Percentiles rank a stretch among this genome's conserved stretches.
Conservation (phyloP, 1,140 invertebrate genomes). For the Trichonephila inaurata region DNA sequence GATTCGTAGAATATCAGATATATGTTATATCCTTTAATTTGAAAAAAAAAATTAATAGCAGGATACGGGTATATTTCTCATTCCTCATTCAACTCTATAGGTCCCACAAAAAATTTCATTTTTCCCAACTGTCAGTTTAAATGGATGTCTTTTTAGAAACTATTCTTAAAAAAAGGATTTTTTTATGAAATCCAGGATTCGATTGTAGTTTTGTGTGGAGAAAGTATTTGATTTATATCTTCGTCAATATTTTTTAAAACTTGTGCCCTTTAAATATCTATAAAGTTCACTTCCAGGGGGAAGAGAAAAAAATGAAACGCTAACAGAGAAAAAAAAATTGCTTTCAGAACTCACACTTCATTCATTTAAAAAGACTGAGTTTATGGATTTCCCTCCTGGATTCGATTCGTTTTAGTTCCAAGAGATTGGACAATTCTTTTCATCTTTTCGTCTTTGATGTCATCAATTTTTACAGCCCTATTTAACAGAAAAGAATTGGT, state of each 20-base stretch:
- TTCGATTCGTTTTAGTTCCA: not conserved
- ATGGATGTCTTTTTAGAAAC: not conserved
- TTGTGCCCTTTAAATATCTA: conserved; percentile 3
- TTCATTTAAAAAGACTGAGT: conserved; percentile 11
- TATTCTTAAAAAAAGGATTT: not conserved
- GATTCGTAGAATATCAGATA: too few species aligned
- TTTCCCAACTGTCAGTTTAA: too few species aligned
- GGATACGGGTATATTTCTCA: too few species aligned
- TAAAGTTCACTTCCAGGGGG: not conserved
- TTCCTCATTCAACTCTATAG: too few species aligned
- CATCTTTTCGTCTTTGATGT: not conserved
- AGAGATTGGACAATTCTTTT: not conserved
- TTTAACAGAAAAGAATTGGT: conserved; percentile 2
- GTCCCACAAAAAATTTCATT: too few species aligned
- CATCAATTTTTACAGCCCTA: conserved; percentile 4
- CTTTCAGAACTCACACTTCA: not conserved
- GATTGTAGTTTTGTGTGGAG: not conserved
- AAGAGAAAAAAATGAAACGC: not conserved
- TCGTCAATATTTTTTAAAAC: not conserved
- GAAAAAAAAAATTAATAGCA: too few species aligned
- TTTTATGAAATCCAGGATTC: not conserved
- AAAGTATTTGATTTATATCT: conserved; percentile 1
- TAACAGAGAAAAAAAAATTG: not conserved
- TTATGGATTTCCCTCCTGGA: not conserved
- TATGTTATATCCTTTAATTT: too few species aligned